phyloP scores from a whole-genome alignment of 2,797 vertebrate species.

The Enteromius afrohamiltoni region DNA sequence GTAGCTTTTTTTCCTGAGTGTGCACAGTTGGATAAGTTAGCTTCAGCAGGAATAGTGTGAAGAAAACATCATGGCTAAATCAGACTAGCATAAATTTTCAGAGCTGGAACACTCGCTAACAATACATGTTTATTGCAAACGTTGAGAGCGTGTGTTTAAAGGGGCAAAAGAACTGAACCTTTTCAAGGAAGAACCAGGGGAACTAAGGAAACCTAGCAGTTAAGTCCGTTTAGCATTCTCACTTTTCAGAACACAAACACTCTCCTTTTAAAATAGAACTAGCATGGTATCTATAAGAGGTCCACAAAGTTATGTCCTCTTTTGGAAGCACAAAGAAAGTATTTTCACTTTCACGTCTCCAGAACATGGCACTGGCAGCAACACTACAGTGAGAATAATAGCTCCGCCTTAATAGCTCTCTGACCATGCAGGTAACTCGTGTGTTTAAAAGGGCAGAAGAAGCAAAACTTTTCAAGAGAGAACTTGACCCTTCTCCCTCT shows the following conservation, averaged over 20 bases:
- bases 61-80: not conserved
- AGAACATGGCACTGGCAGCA: no score
- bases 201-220: not conserved
- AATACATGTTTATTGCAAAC: not conserved
- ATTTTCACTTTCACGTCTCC: no score
- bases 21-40: not conserved
- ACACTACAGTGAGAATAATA: no score
- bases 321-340: no score
- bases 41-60: not conserved
- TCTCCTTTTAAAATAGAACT: not conserved
- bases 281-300: no score
- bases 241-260: not conserved
- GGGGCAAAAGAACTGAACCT: not conserved
- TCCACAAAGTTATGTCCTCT: no score
- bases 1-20: not conserved
- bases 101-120: not conserved
- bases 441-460: constrained; percentile 15
- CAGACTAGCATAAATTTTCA: not conserved
- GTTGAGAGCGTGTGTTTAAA: not conserved
- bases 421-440: not conserved
- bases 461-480: not conserved
- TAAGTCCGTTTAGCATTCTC: not conserved
- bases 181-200: not conserved
- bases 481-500: constrained; percentile 23
- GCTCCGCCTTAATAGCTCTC: not conserved